A percentile compares a stretch with the other conserved stretches of the same genome.
Conservation (phyloP, 1,140 invertebrate genomes). For the Drosophila truncata region DNA sequence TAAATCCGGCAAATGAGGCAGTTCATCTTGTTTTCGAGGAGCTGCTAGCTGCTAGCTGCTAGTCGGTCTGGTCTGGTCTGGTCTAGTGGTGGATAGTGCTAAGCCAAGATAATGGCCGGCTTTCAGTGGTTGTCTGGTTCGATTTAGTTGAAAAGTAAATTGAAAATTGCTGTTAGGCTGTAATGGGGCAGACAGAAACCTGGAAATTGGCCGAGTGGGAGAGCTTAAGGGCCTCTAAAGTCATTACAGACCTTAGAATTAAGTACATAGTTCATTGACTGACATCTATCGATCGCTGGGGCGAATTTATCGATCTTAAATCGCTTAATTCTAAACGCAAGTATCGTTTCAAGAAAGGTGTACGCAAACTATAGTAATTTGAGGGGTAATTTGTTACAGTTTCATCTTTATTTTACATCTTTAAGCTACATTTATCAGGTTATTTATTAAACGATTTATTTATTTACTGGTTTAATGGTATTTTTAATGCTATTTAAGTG, state of each 20-base stretch:
- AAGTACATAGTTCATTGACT: conserved; percentile 27
- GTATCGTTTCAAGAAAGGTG: background rate
- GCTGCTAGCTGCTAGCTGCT: conserved; percentile 21
- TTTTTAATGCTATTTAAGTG: background rate
- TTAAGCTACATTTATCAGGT: background rate
- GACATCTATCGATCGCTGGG: background rate
- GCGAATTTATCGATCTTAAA: background rate
- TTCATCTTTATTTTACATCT: background rate
- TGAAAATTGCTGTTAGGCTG: conserved; percentile 30
- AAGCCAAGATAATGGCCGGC: conserved; percentile 43
- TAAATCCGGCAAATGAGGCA: conserved; percentile 75
- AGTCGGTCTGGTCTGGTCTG: background rate
- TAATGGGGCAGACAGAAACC: background rate
- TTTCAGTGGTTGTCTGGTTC: conserved; percentile 41
- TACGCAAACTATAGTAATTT: background rate
- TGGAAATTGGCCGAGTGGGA: conserved; percentile 22
- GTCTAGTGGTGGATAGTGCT: conserved; percentile 24
- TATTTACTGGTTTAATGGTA: too few relatives aligned
- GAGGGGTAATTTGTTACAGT: background rate
- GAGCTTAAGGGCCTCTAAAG: conserved; percentile 11
- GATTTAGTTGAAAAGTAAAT: conserved; percentile 46
- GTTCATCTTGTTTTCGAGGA: conserved; percentile 56
- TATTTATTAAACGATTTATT: background rate
- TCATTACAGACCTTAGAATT: conserved; percentile 22
- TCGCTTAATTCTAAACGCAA: conserved; percentile 1